Evolutionary conservation across 2,113 vertebrate genomes (phyloP), one percentile per base, ranked within the genome.

Genomic region (Ciconia boyciana): DNA sequence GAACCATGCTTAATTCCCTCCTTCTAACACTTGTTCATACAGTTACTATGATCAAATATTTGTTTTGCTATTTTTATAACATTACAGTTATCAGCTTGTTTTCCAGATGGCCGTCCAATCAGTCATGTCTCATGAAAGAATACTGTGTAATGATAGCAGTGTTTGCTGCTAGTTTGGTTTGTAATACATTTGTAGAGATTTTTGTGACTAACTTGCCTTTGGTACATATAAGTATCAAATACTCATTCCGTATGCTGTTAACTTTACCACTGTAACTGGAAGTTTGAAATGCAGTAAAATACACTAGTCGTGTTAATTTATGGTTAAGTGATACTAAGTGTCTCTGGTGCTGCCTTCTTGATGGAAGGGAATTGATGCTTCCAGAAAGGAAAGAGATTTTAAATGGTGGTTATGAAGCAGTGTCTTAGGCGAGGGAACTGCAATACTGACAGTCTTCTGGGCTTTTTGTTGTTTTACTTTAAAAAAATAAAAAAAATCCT

Each of bases 231-330:
- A 64, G 39, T 85, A 54, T 86, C 69, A 85, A 43, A 89, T 87
- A 89, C 15, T 91, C 86, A 95, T 96, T 96, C 91, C 94, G 70
- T 62, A 81, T 79, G 78, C 77, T 90, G 51, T 75, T 76, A 82
- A 39, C 61, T 64, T 94, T 44, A 55, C 58, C 69, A 57, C 70
- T 89, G 21, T 90, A 96, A 91, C 79, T 93, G 86, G 81, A 92
- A 83, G 34, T 54, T 88, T 61, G 81, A 86, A 95, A 54, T 36
- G 41, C 80, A 64, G 60, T 92, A 62, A 64, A 28, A 19, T 85
- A 16, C 29, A 12, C 55, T 58, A 31, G 17, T 39, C 76, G 61
- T 86, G 12, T 90, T 92, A 13, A 71, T 87, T 81, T 82, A 21
- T 7, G 2, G 11, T 57, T 65, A 24, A 57, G 20, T 48, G 48